Evolutionary conservation across 2,113 vertebrate species (phyloP).

Genomic region (Chelonoidis abingdonii): DNA sequence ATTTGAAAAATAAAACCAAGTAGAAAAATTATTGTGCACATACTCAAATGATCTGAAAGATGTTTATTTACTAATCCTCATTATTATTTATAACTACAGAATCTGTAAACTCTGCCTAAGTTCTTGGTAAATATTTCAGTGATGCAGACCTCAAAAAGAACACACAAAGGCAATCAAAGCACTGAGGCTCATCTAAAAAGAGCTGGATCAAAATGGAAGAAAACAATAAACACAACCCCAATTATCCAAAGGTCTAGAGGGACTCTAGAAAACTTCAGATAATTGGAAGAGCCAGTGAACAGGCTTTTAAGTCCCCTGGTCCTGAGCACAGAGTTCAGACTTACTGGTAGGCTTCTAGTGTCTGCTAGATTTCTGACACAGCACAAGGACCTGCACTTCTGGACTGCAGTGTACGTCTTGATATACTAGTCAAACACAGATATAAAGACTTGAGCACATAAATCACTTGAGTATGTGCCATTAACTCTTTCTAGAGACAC

Average conservation of each 20-base stretch:
- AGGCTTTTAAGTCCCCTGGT: not conserved
- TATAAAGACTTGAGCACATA: not conserved
- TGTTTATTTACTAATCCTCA: not conserved
- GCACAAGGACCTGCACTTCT: not conserved
- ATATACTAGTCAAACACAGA: not conserved
- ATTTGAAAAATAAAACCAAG: conserved; percentile 37
- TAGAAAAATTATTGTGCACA: not conserved
- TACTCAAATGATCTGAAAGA: not conserved
- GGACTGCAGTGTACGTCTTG: not conserved
- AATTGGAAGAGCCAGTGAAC: conserved; percentile 1
- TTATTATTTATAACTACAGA: not conserved
- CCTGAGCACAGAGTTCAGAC: not conserved
- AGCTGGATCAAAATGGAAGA: not conserved
- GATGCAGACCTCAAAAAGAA: not conserved
- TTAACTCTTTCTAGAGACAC: not conserved
- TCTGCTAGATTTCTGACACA: not conserved
- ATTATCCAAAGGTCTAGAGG: conserved; percentile 5
- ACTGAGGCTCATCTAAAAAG: not conserved
- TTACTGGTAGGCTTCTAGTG: not conserved
- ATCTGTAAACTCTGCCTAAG: not conserved
- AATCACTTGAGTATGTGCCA: not conserved
- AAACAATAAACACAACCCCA: not conserved
- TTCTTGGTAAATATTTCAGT: not conserved
- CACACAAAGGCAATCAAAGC: not conserved
- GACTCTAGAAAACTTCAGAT: not conserved